Conservation (phyloP, 1,140 invertebrate genomes). For the Procambarus virginalis region DNA sequence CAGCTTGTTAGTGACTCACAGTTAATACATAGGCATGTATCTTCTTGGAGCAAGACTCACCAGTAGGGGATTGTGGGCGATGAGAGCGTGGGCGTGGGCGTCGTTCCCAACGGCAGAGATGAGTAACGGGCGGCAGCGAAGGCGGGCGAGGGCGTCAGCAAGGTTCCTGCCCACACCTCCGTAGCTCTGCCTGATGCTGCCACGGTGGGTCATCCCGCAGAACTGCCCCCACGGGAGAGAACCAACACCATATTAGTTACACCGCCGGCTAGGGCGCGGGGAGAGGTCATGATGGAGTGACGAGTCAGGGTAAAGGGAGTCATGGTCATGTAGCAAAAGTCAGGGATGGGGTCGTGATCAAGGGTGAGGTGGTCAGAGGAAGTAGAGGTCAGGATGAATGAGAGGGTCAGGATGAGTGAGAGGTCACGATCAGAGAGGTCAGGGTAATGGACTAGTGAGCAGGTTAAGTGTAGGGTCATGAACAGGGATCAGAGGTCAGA, state of each 20-base stretch:
- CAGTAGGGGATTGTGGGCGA: conserved; percentile 74
- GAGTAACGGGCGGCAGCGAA: conserved; percentile 81
- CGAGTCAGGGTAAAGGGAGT: no score
- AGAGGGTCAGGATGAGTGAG: no score
- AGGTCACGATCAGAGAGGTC: neutral
- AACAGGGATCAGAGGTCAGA: neutral
- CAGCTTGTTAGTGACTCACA: no score
- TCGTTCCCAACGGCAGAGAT: conserved; percentile 89
- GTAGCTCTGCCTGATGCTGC: conserved; percentile 79
- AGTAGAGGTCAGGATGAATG: no score
- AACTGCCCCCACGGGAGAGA: conserved; percentile 75
- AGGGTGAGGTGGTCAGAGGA: no score
- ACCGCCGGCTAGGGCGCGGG: neutral
- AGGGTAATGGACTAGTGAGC: neutral
- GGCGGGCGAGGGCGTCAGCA: conserved; percentile 86
- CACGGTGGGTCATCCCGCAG: conserved; percentile 85
- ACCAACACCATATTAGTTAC: neutral
- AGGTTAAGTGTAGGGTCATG: neutral
- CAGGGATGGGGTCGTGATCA: no score
- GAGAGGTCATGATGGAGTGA: no score
- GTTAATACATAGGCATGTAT: no score
- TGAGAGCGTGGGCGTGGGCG: conserved; percentile 74
- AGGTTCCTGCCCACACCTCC: conserved; percentile 95
- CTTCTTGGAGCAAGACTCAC: conserved; percentile 72
- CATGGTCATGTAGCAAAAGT: no score